phyloP scores from a whole-genome alignment of 2,888 invertebrate genomes.

The Capitulum mitella region DNA sequence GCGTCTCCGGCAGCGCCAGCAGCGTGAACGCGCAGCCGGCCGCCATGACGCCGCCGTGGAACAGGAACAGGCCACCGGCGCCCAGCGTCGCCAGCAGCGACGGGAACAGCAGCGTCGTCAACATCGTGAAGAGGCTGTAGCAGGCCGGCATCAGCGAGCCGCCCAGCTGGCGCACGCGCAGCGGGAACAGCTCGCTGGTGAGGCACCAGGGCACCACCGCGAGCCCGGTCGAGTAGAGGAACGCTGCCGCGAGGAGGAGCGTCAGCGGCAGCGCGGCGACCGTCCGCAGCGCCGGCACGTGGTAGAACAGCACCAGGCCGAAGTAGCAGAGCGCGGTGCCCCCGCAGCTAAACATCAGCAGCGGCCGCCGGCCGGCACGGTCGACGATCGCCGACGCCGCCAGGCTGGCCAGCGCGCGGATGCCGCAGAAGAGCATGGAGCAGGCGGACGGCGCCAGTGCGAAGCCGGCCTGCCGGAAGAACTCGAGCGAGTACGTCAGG shows the following conservation, averaged over 20 bases:
- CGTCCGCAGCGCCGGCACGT: background rate
- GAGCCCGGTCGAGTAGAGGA: background rate
- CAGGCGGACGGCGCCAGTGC: background rate
- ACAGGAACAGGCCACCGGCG: background rate
- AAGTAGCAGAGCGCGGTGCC: background rate
- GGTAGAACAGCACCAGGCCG: background rate
- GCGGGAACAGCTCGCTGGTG: background rate
- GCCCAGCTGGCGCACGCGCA: background rate
- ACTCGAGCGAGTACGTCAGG: background rate
- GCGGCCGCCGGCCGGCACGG: background rate
- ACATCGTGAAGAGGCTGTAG: background rate
- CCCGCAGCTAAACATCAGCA: background rate
- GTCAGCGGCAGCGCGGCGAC: background rate
- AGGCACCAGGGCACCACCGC: background rate
- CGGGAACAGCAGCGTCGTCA: background rate
- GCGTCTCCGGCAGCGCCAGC: background rate
- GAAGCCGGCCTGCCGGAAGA: background rate
- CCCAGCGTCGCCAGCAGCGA: background rate
- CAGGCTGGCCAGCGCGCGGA: background rate
- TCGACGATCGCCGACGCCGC: background rate
- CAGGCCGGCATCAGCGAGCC: background rate
- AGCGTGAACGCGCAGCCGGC: background rate
- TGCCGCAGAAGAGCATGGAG: background rate
- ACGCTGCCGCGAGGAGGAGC: background rate
- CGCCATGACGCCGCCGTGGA: background rate